A percentile compares a stretch with the other conserved stretches of the same genome.
phyloP scores from a whole-genome alignment of 2,888 invertebrate genomes.

The Bedellia somnulentella region DNA sequence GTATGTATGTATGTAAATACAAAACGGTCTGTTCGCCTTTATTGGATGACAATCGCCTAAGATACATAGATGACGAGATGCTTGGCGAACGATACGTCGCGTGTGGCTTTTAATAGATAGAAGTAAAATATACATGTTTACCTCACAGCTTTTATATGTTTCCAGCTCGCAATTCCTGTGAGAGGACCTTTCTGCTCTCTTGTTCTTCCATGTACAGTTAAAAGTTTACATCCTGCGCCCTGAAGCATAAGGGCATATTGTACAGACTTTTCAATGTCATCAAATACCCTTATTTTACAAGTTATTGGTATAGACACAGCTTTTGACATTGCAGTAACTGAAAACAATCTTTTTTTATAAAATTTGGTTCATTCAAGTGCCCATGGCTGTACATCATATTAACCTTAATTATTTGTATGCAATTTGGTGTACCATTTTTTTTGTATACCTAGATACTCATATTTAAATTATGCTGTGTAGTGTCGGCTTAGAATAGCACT shows the following conservation, averaged over 20 bases:
- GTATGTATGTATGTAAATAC: no score
- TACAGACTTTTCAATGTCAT: slow-evolving; percentile 81
- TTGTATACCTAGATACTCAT: no score
- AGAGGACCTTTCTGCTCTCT: slow-evolving; percentile 94
- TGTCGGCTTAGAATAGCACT: no score
- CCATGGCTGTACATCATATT: background rate
- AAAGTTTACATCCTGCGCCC: slow-evolving; percentile 84
- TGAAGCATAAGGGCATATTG: slow-evolving; percentile 94
- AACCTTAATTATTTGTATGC: no score
- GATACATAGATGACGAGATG: no score
- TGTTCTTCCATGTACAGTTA: slow-evolving; percentile 95
- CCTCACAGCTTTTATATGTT: slow-evolving; percentile 88
- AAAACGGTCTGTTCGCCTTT: no score
- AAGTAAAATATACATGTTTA: no score
- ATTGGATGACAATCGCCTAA: no score
- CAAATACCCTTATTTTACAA: slow-evolving; percentile 93
- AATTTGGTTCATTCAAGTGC: slow-evolving; percentile 4
- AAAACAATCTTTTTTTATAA: slow-evolving; percentile 28
- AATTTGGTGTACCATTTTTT: no score
- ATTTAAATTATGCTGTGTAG: no score
- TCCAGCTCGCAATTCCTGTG: slow-evolving; percentile 95
- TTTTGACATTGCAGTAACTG: slow-evolving; percentile 70
- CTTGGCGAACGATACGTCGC: no score
- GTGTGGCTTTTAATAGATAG: no score
- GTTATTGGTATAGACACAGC: slow-evolving; percentile 87